A percentile compares a stretch with the other conserved stretches of the same genome.
Evolutionary conservation across 2,888 invertebrate genomes (phyloP).

Genomic region (Pecten maximus): DNA sequence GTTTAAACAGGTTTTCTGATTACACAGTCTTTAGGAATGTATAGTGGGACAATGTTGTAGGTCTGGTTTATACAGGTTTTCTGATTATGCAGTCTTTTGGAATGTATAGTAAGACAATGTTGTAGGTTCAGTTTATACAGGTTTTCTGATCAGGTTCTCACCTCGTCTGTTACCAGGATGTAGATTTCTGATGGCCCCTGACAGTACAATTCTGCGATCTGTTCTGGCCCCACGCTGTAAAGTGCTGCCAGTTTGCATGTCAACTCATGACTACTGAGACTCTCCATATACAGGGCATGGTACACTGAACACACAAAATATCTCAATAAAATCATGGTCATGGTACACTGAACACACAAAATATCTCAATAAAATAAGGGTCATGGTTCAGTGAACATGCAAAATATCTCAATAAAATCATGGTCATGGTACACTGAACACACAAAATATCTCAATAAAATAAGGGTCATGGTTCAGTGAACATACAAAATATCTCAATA

Average conservation of each 20-base stretch:
- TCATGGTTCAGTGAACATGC: neutral
- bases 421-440: neutral
- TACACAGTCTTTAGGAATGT: neutral
- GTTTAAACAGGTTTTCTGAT: neutral
- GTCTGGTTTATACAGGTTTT: neutral
- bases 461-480: neutral
- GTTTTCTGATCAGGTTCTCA: conserved; percentile 78
- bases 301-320: conserved; percentile 84
- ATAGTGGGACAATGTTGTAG: neutral
- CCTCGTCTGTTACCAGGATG: conserved; percentile 92
- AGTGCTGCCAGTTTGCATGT: conserved; percentile 87
- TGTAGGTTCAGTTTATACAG: neutral
- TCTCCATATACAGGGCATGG: conserved; percentile 91
- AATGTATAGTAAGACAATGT: neutral
- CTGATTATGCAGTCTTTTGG: neutral
- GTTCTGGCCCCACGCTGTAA: conserved; percentile 83
- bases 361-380: neutral
- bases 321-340: neutral
- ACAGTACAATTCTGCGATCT: conserved; percentile 87
- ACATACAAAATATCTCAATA: no score
- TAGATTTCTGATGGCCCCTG: conserved; percentile 93
- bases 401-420: neutral
- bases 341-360: neutral
- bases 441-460: neutral
- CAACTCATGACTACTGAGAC: conserved; percentile 87